Evolutionary conservation across 1,140 invertebrate species (phyloP), one percentile per base, ranked within the genome.

Genomic region (Dreissena rostriformis): DNA sequence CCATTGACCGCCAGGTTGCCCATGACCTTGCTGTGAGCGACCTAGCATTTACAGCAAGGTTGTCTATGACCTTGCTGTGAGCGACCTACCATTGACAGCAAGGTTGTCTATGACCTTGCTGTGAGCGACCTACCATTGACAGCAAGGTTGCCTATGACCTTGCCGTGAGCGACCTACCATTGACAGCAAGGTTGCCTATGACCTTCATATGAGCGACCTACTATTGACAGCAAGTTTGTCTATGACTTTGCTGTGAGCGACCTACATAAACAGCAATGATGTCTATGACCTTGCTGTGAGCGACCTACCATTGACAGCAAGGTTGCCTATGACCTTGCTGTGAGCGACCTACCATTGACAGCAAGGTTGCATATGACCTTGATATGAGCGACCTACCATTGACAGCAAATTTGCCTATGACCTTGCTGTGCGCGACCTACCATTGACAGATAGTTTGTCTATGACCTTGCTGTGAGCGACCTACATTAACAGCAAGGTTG

Each of bases 1-100:
- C 80, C 72, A 68, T 82, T 82, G 39, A 82, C 80, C 0, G 71
- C 63, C 0, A 82, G 29, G 72, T 82, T 82, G 15, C 80, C 80
- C 0, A 82, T 67, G 22, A 65, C 29, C 66, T 82, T 82, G 52
- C 71, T 67, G 22, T 39, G 39, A 39, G 39, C 39, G 29, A 79
- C 52, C 19, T 68, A 82, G 71, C 72, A 68, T 82, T 82, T 7
- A 82, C 80, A 0, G 71, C 63, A 0, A 82, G 29, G 72, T 82
- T 82, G 15, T 71, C 80, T 0, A 82, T 67, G 22, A 65, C 29
- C 66, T 82, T 82, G 52, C 71, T 67, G 22, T 39, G 39, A 39
- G 39, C 39, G 29, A 79, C 52, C 19, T 68, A 82, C 80, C 72
- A 68, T 82, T 82, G 39, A 82, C 80, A 0, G 71, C 63, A 0